Base-by-base conservation (phyloP, 1,140 invertebrate genomes). In the Drosophila nigrodunni region DNA sequence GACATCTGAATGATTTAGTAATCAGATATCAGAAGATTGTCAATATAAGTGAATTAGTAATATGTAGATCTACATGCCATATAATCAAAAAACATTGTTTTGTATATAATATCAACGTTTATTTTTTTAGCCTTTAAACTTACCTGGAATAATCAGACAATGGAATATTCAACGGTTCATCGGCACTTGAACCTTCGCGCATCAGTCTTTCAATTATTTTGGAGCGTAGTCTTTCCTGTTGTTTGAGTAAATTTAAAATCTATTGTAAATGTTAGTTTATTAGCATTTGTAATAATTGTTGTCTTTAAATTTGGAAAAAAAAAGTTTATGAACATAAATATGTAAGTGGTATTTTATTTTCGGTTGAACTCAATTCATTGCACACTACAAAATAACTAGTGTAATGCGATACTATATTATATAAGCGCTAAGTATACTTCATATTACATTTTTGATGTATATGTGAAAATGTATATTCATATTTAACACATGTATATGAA, bases 131-230 rank as follows among this genome's bases (percentile, higher is more conserved):
- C n/a, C 10, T 41, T 52, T 21, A 21, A 21, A 64, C 50, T 47
- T 75, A 97, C 96, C 96, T 97, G 0, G 96, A 97, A 88, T 97
- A 97, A 93, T 97, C 96, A 37, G 96, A 97, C 9, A 98, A 92
- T 58, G 95, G 94, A 68, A 98, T 97, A 92, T 97, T 97, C 0
- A 96, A 95, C 18, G 97, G 97, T 90, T 97, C 96, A 82, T 97
- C 97, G 9, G 97, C 96, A 92, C 95, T 97, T 1, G 97, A 97
- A 2, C 97, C 97, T 93, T 96, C 96, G 93, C 97, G 95, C 58
- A 96, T 92, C 70, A 97, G 92, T 91, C 96, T 95, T 71, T 95
- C 95, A 25, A 97, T 94, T 77, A 97, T 97, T 93, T 97, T 97
- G 58, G 94, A 94, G 64, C 97, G 94, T 21, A 97, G 93, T 90